Conservation (phyloP, 2,113 vertebrate species). For the Misgurnus anguillicaudatus region DNA sequence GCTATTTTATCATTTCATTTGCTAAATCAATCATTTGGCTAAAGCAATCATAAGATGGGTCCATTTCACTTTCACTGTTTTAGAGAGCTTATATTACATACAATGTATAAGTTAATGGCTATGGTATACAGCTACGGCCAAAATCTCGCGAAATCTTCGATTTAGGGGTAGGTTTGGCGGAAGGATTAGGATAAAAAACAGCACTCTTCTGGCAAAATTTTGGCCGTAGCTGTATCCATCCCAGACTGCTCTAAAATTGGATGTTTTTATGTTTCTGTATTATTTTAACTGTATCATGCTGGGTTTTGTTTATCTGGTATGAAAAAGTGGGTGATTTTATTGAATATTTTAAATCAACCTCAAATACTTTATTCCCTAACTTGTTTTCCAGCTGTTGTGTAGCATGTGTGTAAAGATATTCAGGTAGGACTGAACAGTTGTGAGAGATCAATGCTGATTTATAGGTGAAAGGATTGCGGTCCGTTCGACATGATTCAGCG, state of each 20-base stretch:
- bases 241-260: background rate
- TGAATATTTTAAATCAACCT: background rate
- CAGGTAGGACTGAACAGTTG: background rate
- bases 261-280: background rate
- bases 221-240: no score
- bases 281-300: background rate
- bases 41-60: slow-evolving; percentile 41
- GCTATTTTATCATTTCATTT: background rate
- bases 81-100: background rate
- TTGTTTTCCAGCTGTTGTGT: slow-evolving; percentile 25
- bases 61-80: background rate
- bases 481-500: background rate
- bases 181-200: no score
- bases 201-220: no score
- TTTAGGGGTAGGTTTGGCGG: no score
- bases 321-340: background rate
- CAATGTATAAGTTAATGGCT: background rate
- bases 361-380: background rate
- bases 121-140: background rate
- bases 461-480: background rate
- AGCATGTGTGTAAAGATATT: slow-evolving; percentile 3
- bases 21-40: slow-evolving; percentile 36
- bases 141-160: no score
- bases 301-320: slow-evolving; percentile 26
- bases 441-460: background rate